Conservation (phyloP, 2,888 invertebrate genomes). For the Crematogaster levior region DNA sequence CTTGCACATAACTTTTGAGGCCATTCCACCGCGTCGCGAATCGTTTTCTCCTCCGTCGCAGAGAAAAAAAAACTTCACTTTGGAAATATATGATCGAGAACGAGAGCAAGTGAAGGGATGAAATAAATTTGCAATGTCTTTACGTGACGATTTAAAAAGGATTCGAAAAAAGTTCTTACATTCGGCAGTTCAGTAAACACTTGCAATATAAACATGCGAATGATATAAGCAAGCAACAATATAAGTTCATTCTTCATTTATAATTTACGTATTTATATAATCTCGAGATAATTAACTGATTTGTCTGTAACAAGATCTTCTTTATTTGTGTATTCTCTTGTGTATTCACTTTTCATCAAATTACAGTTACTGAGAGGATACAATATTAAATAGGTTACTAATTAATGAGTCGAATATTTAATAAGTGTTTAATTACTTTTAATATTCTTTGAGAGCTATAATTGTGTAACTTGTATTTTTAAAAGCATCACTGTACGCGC, state of each 20-base stretch:
- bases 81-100: background rate
- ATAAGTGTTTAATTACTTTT: background rate
- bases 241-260: too few species aligned
- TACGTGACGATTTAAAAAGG: slow-evolving; percentile 5
- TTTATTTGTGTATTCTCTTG: too few species aligned
- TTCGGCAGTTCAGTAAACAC: too few species aligned
- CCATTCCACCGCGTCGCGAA: slow-evolving; percentile 12
- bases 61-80: background rate
- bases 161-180: background rate
- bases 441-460: too few species aligned
- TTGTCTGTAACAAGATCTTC: background rate
- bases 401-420: background rate
- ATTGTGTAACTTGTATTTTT: too few species aligned
- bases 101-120: slow-evolving; percentile 16
- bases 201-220: too few species aligned
- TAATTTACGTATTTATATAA: too few species aligned
- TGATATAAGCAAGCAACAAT: too few species aligned
- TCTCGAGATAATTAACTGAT: slow-evolving; percentile 1
- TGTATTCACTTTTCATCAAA: too few species aligned
- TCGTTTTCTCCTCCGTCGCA: slow-evolving; percentile 38
- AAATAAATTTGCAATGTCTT: background rate
- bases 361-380: slow-evolving; percentile 7
- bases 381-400: background rate
- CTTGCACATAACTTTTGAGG: slow-evolving; percentile 39
- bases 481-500: too few species aligned